Base-by-base conservation (phyloP, 2,113 vertebrate species). In the Paedocypris sp. region DNA sequence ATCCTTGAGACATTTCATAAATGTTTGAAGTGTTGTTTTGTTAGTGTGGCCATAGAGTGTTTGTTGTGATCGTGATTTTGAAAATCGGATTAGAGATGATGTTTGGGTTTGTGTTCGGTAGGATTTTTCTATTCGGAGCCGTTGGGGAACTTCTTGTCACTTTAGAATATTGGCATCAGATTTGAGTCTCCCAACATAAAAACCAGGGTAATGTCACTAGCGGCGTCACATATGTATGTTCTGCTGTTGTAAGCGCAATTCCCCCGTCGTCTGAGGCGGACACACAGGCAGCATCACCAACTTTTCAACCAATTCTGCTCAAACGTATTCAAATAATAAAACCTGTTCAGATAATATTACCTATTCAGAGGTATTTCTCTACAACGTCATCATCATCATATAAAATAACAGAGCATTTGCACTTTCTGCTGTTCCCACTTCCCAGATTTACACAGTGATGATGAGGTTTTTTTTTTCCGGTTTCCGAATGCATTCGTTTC, bases 1-100 rank as follows among this genome's bases (percentile, higher is more conserved):
- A 90, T 90, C 72, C 85, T 88, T 84, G 85, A 90, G 77, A 84
- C 87, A 89, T 90, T 90, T 92, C 86, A 90, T 88, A 86, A 80
- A 87, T 91, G 88, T 94, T 82, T 85, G 87, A 87, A 88, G 89
- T 85, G 88, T 88, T 87, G 84, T 90, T 90, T 88, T 84, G 83
- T 88, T 90, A 90, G 89, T 88, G 87, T 89, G 89, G 88, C 88
- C 90, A 87, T 92, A 90, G 90, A 79, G 82, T 86, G 86, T 84
- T 82, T 88, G 77, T 89, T 86, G 87, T 93, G 88, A 85, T 87
- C 86, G 64, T 70, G 23, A 25, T 80, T 83, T 86, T 75, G 73
- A 80, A 87, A 87, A 85, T 81, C 82, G 80, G 86, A 90, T 70
- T 70, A 67, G 52, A 58, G 50, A 16, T 31, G 23, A 57, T 25